Base-by-base conservation (phyloP, 2,888 invertebrate species). In the Pyrgus malvae region DNA sequence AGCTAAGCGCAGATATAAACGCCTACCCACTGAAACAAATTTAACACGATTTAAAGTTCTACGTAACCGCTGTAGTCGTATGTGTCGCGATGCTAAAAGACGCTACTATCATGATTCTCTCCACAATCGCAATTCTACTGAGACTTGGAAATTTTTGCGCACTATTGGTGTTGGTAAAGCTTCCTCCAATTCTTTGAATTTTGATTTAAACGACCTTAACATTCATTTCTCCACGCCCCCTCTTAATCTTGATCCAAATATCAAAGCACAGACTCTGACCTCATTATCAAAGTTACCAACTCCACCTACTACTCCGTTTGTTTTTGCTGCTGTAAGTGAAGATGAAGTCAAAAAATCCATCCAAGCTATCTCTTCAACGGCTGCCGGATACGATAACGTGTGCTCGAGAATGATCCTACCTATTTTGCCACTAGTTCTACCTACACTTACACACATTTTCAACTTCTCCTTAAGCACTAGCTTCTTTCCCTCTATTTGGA, bases 341-440 rank as follows among this genome's bases (percentile, higher is more conserved):
- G 12, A 3, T 5, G 31, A 31, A n/a, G 31, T 3, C 1, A 31
- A 31, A n/a, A 31, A 31, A 5, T 31, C 12, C 12, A 8, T 31
- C 8, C 7, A 8, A 3, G 25, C 25, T 8, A 31, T 31, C 4
- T 25, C 25, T 42, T n/a, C 7, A 9, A 8, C 8, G 7, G 25
- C 8, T 7, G 25, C 9, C 9, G 8, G 25, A 25, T 25, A 25
- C 9, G 25, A 25, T 5, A 25, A 25, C 9, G 8, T 25, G 25
- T 42, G 42, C n/a, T 42, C 42, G 7, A 42, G n/a, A 8, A 56
- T 56, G 51, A 33, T 56, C 11, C 37, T 23, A n/a, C 25, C 19
- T 3, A 55, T 55, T 12, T 38, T 49, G 6, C 40, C 44, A 2
- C 5, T 41, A 4, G 6, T 46, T n/a, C 17, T 19, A 9, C 45